Conservation (phyloP, 2,797 vertebrate species). For the Sternotherus odoratus region DNA sequence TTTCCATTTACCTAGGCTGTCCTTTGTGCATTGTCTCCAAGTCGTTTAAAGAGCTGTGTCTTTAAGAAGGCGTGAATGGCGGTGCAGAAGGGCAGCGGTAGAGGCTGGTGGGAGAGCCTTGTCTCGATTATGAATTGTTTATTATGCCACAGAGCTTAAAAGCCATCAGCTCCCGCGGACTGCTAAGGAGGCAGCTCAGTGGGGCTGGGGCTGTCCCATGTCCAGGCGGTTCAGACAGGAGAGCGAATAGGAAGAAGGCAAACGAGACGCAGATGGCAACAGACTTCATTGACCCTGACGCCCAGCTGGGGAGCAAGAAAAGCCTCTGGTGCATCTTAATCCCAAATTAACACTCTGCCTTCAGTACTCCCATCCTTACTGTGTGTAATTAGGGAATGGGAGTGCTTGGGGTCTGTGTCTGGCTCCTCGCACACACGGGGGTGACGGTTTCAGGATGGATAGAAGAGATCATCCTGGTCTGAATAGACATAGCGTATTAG, state of each 20-base stretch:
- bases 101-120: background rate
- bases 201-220: background rate
- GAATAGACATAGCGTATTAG: background rate
- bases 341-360: background rate
- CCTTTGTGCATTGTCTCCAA: background rate
- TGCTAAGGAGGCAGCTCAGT: rapidly evolving
- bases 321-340: constrained; percentile 1
- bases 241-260: background rate
- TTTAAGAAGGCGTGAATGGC: background rate
- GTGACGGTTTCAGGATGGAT: background rate
- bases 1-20: background rate
- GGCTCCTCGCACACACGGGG: background rate
- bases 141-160: background rate
- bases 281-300: background rate
- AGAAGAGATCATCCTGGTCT: background rate
- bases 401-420: background rate
- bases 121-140: background rate
- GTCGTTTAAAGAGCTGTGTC: background rate
- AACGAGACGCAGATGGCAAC: constrained; percentile 2
- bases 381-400: background rate
- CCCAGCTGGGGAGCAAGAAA: background rate
- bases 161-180: background rate
- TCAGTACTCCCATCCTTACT: background rate
- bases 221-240: background rate
- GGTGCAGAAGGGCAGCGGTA: background rate